Evolutionary conservation across 2,113 vertebrate genomes (phyloP).

Genomic region (Gavialis gangeticus): DNA sequence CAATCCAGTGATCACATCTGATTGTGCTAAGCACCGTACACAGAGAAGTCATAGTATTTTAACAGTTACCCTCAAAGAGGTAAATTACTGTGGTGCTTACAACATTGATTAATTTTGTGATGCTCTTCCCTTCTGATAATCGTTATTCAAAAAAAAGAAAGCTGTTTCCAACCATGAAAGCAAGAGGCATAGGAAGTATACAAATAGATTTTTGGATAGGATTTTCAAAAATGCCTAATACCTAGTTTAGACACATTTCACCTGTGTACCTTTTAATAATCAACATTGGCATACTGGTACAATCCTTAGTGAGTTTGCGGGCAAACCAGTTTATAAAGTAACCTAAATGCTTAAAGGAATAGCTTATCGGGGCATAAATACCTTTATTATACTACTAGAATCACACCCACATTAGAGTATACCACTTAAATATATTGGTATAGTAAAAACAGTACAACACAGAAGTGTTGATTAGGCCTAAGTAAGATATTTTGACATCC

Average conservation of each 20-base stretch:
- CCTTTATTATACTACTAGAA: neutral
- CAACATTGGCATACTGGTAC: neutral
- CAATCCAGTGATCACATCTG: neutral
- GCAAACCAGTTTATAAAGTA: neutral
- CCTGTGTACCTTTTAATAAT: neutral
- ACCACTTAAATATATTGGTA: neutral
- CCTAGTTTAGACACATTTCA: neutral
- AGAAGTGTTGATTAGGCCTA: neutral
- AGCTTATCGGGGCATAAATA: neutral
- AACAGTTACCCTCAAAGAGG: conserved; percentile 14
- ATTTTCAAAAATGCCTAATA: neutral
- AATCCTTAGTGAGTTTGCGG: neutral
- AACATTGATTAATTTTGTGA: neutral
- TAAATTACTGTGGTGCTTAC: neutral
- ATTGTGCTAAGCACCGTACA: neutral
- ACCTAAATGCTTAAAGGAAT: neutral
- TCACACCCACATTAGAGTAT: neutral
- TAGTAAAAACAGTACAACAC: neutral
- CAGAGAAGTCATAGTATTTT: neutral
- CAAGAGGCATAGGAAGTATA: neutral
- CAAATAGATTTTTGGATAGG: conserved; percentile 39
- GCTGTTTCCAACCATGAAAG: conserved; percentile 44
- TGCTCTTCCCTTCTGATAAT: conserved; percentile 39
- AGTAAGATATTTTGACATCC: neutral
- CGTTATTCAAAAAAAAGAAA: neutral